Conservation (phyloP, 2,113 vertebrate species). For the Pseudonaja textilis region DNA sequence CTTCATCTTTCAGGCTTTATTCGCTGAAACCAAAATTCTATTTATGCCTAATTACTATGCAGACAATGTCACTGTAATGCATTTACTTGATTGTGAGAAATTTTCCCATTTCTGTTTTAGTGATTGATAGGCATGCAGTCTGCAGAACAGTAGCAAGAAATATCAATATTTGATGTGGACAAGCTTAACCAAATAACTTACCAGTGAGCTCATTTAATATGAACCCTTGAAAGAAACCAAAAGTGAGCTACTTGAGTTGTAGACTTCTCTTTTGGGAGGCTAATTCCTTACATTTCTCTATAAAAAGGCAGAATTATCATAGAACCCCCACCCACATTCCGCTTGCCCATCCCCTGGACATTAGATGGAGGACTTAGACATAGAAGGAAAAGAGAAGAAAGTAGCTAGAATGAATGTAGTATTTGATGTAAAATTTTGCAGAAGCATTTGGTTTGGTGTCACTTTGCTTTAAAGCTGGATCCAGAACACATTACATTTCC, state of each 20-base stretch:
- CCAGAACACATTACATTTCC: neutral
- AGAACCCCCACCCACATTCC: neutral
- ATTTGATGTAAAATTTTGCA: neutral
- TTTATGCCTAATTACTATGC: neutral
- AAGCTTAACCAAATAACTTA: conserved; percentile 20
- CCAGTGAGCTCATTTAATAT: neutral
- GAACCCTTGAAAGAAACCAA: conserved; percentile 21
- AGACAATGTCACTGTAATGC: neutral
- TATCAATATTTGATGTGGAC: conserved; percentile 1
- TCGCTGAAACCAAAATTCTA: neutral
- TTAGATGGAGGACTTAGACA: neutral
- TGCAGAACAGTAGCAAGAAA: neutral
- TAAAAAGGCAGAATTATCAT: neutral
- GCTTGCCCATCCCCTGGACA: too few relatives aligned
- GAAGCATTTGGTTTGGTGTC: neutral
- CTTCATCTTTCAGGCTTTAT: neutral
- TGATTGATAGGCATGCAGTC: neutral
- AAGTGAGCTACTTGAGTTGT: conserved; percentile 10
- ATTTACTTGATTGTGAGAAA: neutral
- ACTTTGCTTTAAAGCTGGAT: neutral
- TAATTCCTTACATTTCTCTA: neutral
- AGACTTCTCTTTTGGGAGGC: conserved; percentile 18
- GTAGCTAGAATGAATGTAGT: neutral
- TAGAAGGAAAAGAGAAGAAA: neutral
- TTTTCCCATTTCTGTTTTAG: conserved; percentile 11